Conservation (phyloP, 2,888 invertebrate species). For the Ligdia adustata region DNA sequence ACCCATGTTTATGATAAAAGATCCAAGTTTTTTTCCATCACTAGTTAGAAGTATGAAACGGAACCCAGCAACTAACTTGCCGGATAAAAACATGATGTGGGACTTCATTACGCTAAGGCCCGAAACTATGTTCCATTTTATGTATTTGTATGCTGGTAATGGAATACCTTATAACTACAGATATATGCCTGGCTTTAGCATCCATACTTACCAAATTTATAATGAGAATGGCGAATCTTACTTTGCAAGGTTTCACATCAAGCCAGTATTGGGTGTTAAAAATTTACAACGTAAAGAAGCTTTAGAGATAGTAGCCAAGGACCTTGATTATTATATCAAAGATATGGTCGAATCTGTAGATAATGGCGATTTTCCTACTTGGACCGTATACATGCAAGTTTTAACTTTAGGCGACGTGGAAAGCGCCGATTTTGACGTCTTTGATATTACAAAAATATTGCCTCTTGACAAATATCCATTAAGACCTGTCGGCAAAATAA, state of each 20-base stretch:
- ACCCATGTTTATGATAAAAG: constrained; percentile 94
- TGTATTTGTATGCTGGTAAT: constrained; percentile 93
- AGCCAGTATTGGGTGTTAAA: constrained; percentile 93
- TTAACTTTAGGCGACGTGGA: constrained; percentile 92
- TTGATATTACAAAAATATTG: constrained; percentile 95
- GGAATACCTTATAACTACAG: constrained; percentile 95
- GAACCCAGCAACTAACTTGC: constrained; percentile 93
- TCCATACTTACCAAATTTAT: constrained; percentile 94
- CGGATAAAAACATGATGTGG: constrained; percentile 96
- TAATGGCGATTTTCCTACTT: constrained; percentile 87
- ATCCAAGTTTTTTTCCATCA: constrained; percentile 93
- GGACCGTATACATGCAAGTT: constrained; percentile 91
- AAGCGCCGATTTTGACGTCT: constrained; percentile 91
- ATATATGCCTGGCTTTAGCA: constrained; percentile 96
- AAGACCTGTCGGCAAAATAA: constrained; percentile 90
- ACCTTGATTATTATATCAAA: constrained; percentile 93
- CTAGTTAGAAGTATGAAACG: constrained; percentile 97
- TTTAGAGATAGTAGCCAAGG: constrained; percentile 84
- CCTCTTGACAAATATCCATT: constrained; percentile 89
- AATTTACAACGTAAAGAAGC: constrained; percentile 88
- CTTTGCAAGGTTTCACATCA: constrained; percentile 95
- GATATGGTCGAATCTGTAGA: constrained; percentile 94
- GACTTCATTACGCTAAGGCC: constrained; percentile 94
- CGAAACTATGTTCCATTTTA: constrained; percentile 91
- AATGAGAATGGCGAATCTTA: constrained; percentile 87